Conservation (phyloP, 2,113 vertebrate species). For the Anguilla rostrata region DNA sequence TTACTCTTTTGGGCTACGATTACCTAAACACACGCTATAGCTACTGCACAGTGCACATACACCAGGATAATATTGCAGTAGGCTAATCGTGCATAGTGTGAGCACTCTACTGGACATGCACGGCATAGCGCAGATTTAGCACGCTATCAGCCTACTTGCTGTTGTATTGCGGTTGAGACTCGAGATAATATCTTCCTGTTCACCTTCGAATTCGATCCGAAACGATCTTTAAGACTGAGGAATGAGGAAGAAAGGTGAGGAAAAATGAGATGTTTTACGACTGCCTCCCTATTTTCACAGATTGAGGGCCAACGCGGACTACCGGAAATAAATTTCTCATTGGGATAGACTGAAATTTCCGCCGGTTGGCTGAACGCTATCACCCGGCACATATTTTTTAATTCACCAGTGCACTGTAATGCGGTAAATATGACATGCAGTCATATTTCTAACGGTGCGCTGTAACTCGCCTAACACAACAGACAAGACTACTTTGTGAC, state of each 20-base stretch:
- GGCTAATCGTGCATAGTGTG: not conserved
- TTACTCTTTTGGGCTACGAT: not conserved
- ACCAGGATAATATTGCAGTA: not conserved
- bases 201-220: not conserved
- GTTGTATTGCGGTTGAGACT: not conserved
- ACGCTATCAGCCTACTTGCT: not conserved
- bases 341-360: not conserved
- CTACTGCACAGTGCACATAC: not conserved
- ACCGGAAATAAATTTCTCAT: not conserved
- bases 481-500: not conserved
- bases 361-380: not conserved
- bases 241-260: not conserved
- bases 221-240: not conserved
- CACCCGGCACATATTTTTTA: not conserved
- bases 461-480: not conserved
- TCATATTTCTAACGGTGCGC: conserved; percentile 11
- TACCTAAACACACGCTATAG: not conserved
- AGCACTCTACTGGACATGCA: not conserved
- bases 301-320: not conserved
- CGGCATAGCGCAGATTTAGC: not conserved
- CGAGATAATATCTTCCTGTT: not conserved
- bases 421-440: conserved; percentile 2
- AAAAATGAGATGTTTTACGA: not conserved
- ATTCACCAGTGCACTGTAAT: conserved; percentile 13
- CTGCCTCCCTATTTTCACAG: not conserved